Conservation (phyloP, 1,140 invertebrate species). For the Pseudomyrmex dendroicus region DNA sequence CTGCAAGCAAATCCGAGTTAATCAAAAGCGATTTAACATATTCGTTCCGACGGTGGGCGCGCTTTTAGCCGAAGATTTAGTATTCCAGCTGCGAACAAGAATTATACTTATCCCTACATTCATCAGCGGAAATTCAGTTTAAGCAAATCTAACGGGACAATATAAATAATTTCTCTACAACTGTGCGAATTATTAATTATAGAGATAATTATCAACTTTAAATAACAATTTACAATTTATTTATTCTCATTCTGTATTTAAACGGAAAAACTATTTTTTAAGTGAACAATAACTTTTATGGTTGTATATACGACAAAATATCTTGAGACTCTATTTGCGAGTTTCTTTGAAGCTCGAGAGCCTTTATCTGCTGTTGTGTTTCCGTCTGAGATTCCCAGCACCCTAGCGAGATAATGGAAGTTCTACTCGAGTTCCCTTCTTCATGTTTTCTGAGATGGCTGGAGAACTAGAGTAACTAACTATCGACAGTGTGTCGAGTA, state of each 20-base stretch:
- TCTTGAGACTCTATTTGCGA: conserved; percentile 7
- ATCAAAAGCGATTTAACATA: conserved; percentile 47
- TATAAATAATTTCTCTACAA: no score
- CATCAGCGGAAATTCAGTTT: not conserved
- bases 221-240: no score
- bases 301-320: not conserved
- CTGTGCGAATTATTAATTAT: no score
- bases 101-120: not conserved
- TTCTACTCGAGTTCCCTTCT: conserved; percentile 14
- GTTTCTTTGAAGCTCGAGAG: not conserved
- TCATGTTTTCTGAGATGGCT: conserved; percentile 14
- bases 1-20: conserved; percentile 37
- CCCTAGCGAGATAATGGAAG: conserved; percentile 11
- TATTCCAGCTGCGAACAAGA: not conserved
- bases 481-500: conserved; percentile 74
- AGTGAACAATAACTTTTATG: conserved; percentile 1
- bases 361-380: conserved; percentile 12
- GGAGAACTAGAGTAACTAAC: conserved; percentile 77
- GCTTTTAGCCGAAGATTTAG: conserved; percentile 2
- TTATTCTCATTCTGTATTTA: no score
- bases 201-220: no score
- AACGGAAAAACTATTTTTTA: not conserved
- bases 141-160: not conserved
- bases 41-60: not conserved
- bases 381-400: not conserved